Conservation (phyloP, 2,888 invertebrate species). For the Conops quadrifasciatus region DNA sequence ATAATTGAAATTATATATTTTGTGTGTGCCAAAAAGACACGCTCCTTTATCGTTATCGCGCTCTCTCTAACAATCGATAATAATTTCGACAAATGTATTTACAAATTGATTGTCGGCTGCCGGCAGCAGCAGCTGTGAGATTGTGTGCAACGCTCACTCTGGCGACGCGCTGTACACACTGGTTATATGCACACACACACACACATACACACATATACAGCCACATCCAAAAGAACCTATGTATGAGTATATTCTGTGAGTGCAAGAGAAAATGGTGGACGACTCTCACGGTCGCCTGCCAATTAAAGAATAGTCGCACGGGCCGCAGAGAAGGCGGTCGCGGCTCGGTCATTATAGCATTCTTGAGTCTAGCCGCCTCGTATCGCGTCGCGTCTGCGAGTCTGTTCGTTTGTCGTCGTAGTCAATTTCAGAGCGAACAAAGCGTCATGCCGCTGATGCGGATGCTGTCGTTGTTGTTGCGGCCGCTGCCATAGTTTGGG, state of each 20-base stretch:
- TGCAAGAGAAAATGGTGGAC: slow-evolving; percentile 10
- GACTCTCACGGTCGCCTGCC: neutral
- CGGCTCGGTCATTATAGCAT: neutral
- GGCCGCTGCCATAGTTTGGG: neutral
- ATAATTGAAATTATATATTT: no score
- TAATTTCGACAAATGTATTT: slow-evolving; percentile 43
- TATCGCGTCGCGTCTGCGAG: slow-evolving; percentile 5
- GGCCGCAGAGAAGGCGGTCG: slow-evolving; percentile 1
- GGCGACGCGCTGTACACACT: slow-evolving; percentile 1
- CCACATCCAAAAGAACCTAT: no score
- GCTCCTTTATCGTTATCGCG: slow-evolving; percentile 32
- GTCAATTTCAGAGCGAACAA: neutral
- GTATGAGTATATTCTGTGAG: no score
- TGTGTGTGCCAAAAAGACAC: no score
- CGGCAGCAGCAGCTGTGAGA: slow-evolving; percentile 11
- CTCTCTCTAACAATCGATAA: slow-evolving; percentile 37
- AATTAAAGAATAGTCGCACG: neutral
- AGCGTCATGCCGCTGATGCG: slow-evolving; percentile 16
- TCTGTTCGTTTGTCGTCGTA: slow-evolving; percentile 6
- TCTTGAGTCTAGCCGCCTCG: slow-evolving; percentile 9
- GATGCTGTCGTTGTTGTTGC: neutral
- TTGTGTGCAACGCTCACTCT: neutral
- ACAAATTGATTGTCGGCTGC: slow-evolving; percentile 38
- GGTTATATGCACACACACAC: neutral
- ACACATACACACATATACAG: no score